Evolutionary conservation across 2,797 vertebrate species (phyloP), one percentile per base, ranked within the genome.

Genomic region (Aphelocoma californica): DNA sequence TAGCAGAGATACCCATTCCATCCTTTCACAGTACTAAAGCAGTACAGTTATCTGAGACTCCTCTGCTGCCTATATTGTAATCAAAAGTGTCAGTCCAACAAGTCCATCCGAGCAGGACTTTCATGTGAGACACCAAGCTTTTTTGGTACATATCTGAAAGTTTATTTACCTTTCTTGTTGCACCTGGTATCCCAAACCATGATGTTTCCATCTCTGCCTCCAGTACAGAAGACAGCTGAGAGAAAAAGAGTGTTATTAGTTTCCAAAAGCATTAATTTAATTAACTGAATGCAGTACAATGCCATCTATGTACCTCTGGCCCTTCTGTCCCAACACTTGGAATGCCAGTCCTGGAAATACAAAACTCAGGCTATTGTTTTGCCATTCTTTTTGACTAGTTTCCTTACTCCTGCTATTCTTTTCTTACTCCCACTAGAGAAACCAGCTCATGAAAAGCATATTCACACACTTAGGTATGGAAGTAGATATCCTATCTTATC

Each of bases 181-280:
- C 99, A 99, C 60, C 99, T 98, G 62, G 97, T 99, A 93, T 99
- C 99, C 99, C 99, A 99, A 89, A 99, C 96, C 98, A 99, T 99
- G 95, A 99, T 99, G 92, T 99, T 99, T 73, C 99, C 99, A 97
- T 99, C 99, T 97, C 99, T 98, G 67, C 98, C 99, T 89, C 99
- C 99, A 40, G 99, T 99, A 91, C 98, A 99, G 96, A 99, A 99
- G 42, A 99, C 98, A 95, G 99, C 99, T 99, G 96, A 87, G 56
- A 88, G 73, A 93, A 57, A 66, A 31, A 42, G 20, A 75, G 18
- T 18, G 24, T 31, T 58, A 38, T 85, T 90, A 95, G 54, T 40
- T 67, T 89, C 16, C 26, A 34, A 57, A 83, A 88, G 32, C 12
- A 29, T 26, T 53, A 6, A 34, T 73, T 90, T 73, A 36, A 86